These are phyloP conservation scores for Dysidea cf. avara DNA, from an alignment of 37 sponge, comb jelly and placozoan species.

Conservation along the genomic window DNA sequence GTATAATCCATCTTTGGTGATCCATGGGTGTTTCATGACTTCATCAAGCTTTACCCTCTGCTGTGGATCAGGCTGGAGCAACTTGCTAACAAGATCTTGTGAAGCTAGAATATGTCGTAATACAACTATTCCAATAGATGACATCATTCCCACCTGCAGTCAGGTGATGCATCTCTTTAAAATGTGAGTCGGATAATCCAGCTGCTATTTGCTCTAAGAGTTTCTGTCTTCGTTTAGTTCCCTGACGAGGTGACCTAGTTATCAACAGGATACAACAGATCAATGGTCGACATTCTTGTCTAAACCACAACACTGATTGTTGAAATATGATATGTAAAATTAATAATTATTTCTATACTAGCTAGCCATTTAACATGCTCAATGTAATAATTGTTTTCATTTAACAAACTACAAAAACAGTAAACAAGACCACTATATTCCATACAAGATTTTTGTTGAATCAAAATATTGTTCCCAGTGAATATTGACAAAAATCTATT, in stretches of 20 bases:
- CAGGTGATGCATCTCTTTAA: constrained; percentile 82
- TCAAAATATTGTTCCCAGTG: no score
- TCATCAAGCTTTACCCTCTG: constrained; percentile 60
- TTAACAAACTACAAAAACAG: no score
- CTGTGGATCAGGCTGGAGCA: constrained; percentile 84
- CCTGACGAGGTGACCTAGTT: constrained; percentile 87
- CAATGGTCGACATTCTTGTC: no score
- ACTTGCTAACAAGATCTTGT: constrained; percentile 26
- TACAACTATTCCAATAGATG: no score
- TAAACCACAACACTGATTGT: no score
- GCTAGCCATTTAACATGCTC: no score
- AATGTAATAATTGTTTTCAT: no score
- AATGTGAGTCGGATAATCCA: constrained; percentile 75
- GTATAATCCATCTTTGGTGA: constrained; percentile 84
- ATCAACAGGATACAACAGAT: constrained; percentile 8
- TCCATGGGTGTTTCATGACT: constrained; percentile 92
- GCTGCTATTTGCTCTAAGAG: constrained; percentile 89
- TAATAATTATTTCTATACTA: no score
- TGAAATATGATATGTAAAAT: no score
- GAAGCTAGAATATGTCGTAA: neutral
- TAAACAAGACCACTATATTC: no score
- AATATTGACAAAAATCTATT: no score
- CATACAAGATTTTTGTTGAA: no score
- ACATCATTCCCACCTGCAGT: constrained; percentile 38
- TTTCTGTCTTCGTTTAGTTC: constrained; percentile 81